Evolutionary conservation across 1,140 invertebrate species (phyloP).

Genomic region (Panulirus ornatus): DNA sequence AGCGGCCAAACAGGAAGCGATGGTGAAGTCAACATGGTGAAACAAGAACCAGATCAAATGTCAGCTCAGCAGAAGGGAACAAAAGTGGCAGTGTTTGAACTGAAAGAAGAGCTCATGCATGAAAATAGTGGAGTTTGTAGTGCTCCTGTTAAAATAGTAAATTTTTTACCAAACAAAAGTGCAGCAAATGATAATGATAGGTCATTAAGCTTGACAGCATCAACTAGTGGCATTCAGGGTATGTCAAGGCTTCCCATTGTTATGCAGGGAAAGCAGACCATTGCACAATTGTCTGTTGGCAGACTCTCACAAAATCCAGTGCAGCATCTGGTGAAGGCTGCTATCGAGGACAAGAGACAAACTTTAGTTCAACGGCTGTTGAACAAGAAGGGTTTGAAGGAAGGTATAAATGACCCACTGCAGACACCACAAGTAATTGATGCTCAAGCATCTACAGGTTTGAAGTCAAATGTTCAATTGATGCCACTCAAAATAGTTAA

Average conservation of each 20-base stretch:
- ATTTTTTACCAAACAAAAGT: slow-evolving; percentile 33
- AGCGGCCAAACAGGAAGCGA: background rate
- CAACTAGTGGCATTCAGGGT: slow-evolving; percentile 19
- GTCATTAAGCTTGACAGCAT: background rate
- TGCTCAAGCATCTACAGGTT: background rate
- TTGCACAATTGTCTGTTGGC: slow-evolving; percentile 15
- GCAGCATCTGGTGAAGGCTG: slow-evolving; percentile 31
- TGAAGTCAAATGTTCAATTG: slow-evolving; percentile 30
- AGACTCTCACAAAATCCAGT: slow-evolving; percentile 41
- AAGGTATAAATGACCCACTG: background rate
- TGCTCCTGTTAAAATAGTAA: slow-evolving; percentile 31
- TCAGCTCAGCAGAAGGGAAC: background rate
- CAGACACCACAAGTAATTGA: background rate
- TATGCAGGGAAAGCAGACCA: slow-evolving; percentile 9
- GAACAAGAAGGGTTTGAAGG: background rate
- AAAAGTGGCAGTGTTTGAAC: background rate
- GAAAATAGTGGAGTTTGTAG: background rate
- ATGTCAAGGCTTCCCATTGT: background rate
- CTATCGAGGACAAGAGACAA: slow-evolving; percentile 13
- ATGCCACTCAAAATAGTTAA: slow-evolving; percentile 38
- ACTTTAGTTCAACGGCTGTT: slow-evolving; percentile 8
- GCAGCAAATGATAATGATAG: background rate
- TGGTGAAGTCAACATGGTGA: background rate
- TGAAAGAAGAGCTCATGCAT: background rate
- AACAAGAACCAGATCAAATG: background rate